Percentiles rank a stretch among this genome's conserved stretches.
Evolutionary conservation across 2,113 vertebrate genomes (phyloP).

Genomic region (Oryzias celebensis): DNA sequence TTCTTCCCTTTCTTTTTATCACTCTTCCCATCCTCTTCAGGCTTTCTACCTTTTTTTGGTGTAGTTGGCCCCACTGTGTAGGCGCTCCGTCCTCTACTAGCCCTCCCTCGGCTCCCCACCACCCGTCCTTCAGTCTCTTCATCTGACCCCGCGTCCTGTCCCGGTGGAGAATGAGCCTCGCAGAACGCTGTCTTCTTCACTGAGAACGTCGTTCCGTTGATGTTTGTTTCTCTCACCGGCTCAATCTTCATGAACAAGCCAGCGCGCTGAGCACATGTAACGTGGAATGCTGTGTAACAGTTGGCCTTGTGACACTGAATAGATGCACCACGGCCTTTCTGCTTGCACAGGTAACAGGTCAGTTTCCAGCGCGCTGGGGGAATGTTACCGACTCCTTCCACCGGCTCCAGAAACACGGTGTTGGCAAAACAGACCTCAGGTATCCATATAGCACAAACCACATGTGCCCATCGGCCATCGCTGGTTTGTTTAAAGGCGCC

Average conservation of each 20-base stretch:
- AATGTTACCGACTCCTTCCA: conserved; percentile 93
- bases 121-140: conserved; percentile 74
- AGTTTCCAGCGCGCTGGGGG: conserved; percentile 95
- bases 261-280: conserved; percentile 93
- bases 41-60: conserved; percentile 72
- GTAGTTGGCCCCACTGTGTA: conserved; percentile 70
- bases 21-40: conserved; percentile 74
- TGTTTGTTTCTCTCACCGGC: conserved; percentile 90
- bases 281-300: conserved; percentile 97
- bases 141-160: conserved; percentile 66
- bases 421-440: conserved; percentile 98
- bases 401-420: conserved; percentile 96
- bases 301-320: conserved; percentile 98
- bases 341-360: conserved; percentile 94
- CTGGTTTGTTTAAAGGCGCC: conserved; percentile 98
- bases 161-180: conserved; percentile 86
- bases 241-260: conserved; percentile 99
- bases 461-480: conserved; percentile 93
- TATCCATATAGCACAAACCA: conserved; percentile 98
- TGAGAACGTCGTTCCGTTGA: conserved; percentile 92
- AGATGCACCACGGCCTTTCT: conserved; percentile 91
- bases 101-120: conserved; percentile 74
- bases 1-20: conserved; percentile 90
- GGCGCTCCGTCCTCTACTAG: conserved; percentile 73
- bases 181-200: conserved; percentile 97